phyloP scores from a whole-genome alignment of 2,113 vertebrate species.

The Charadrius vociferus region DNA sequence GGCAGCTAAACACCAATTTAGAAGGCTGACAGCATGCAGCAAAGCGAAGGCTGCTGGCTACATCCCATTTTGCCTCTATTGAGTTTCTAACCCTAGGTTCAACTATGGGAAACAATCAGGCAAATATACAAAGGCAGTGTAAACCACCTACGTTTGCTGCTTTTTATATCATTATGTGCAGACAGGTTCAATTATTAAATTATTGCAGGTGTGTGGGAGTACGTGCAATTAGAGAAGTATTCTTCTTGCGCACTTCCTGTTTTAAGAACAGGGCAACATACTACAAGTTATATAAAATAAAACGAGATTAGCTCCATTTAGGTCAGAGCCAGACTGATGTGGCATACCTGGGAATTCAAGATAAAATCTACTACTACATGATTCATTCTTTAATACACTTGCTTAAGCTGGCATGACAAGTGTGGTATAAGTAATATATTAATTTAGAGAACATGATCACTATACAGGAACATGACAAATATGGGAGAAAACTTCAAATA shows the following conservation, averaged over 20 bases:
- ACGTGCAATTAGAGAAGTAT: neutral
- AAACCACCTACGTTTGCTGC: neutral
- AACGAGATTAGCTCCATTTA: neutral
- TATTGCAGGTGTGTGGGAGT: neutral
- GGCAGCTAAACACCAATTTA: neutral
- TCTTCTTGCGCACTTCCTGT: neutral
- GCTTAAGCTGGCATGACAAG: neutral
- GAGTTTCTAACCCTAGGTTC: neutral
- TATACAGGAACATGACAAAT: neutral
- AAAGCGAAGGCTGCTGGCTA: neutral
- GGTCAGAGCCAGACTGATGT: neutral
- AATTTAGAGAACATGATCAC: neutral
- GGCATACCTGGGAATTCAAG: neutral
- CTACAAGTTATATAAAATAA: neutral
- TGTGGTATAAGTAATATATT: neutral
- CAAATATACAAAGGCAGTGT: neutral
- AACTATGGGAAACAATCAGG: neutral
- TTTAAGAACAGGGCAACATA: neutral
- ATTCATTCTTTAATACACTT: neutral
- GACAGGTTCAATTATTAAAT: neutral
- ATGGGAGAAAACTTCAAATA: neutral
- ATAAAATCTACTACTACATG: neutral
- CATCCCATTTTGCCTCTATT: neutral
- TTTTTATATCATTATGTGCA: neutral
- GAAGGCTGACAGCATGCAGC: neutral